Evolutionary conservation across 2,888 invertebrate species (phyloP).

Genomic region (Gasteruption jaculator): DNA sequence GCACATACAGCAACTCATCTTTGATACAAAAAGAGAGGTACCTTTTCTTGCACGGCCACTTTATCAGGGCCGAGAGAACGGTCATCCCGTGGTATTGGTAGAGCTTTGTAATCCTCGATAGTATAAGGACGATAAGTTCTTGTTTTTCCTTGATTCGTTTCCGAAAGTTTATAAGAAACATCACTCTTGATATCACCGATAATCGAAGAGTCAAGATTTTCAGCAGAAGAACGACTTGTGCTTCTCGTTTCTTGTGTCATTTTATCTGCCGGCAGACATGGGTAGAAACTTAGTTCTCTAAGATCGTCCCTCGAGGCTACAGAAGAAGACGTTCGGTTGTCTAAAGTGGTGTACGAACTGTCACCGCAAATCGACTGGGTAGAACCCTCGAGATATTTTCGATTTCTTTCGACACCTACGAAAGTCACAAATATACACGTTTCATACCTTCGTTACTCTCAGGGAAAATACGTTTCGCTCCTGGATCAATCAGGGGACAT

Average conservation of each 20-base stretch:
- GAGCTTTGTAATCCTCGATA: slow-evolving; percentile 32
- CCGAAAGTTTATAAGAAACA: slow-evolving; percentile 1
- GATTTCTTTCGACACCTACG: slow-evolving; percentile 26
- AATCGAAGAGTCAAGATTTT: background rate
- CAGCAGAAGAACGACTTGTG: background rate
- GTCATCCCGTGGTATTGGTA: slow-evolving; percentile 32
- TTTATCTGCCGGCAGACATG: slow-evolving; percentile 26
- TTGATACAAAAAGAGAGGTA: slow-evolving; percentile 14
- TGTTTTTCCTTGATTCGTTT: slow-evolving; percentile 11
- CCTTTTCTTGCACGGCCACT: slow-evolving; percentile 32
- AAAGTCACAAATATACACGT: slow-evolving; percentile 15
- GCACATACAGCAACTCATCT: slow-evolving; percentile 18
- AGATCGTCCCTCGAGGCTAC: slow-evolving; percentile 35
- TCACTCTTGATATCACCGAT: slow-evolving; percentile 13
- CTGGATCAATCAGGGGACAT: background rate
- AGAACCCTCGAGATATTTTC: slow-evolving; percentile 32
- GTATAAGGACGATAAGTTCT: slow-evolving; percentile 32
- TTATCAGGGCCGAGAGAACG: slow-evolving; percentile 38
- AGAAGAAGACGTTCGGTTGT: slow-evolving; percentile 22
- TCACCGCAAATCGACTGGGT: slow-evolving; percentile 40
- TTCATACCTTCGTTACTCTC: no score
- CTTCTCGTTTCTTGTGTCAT: background rate
- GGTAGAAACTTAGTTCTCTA: slow-evolving; percentile 37
- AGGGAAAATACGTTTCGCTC: background rate
- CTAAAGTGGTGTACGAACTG: slow-evolving; percentile 30